Evolutionary conservation across 2,113 vertebrate species (phyloP), one percentile per base, ranked within the genome.

Genomic region (Pseudolaguvia tuberculata): DNA sequence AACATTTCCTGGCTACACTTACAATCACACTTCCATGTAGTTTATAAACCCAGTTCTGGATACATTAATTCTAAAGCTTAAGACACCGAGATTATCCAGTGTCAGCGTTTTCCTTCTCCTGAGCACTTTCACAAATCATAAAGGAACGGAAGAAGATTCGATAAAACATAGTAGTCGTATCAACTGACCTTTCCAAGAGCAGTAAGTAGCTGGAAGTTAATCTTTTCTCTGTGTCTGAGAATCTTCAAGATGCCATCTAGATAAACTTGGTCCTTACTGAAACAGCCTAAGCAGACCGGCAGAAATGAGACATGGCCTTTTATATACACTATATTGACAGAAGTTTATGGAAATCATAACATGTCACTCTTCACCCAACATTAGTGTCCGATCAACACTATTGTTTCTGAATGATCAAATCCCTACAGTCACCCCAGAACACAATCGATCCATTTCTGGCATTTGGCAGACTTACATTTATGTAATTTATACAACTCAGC

Each of bases 231-330:
- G 81, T 94, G 88, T 50, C 95, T 91, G 21, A 98, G 90, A 81
- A 97, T 93, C 82, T 88, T 93, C 77, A 98, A 90, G 83, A 96
- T 91, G 31, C 95, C 95, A 21, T 97, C 95, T 82, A 98, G 81
- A 78, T 98, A 98, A 2, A 98, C 95, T 80, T 98, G 96, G 84
- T 98, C 96, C 87, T 97, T 97, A 86, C 91, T 96, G 90, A 97
- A 98, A 81, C 96, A 98, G 2, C 96, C 96, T 97, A 79, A 31
- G 83, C 14, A 48, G 42, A 66, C 17, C 75, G 51, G 81, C 35
- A 72, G 21, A 58, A 5, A 67, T 7, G 3, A 18, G 14, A 25
- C 18, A 27, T 15, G 17, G 13, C 13, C 62, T 25, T 14, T 1
- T 66, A 18, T 15, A 6, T 35, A 35, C 31, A 35, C 31, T 35